Conservation (phyloP, 2,888 invertebrate species). For the Drosophila mercatorum region DNA sequence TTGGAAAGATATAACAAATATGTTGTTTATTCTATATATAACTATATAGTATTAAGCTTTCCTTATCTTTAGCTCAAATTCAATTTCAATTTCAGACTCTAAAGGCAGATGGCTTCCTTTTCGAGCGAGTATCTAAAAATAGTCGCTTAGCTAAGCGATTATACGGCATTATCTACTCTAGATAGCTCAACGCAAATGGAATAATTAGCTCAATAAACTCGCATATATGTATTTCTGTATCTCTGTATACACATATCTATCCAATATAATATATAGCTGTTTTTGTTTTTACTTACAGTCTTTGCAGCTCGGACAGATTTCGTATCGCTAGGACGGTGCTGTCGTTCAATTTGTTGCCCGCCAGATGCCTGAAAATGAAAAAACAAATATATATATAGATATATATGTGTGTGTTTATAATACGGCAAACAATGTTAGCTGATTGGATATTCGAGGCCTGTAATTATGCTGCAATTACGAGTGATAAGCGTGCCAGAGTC, state of each 20-base stretch:
- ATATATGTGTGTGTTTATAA: neutral
- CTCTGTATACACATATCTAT: neutral
- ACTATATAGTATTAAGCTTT: neutral
- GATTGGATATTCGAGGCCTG: conserved; percentile 44
- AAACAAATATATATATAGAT: neutral
- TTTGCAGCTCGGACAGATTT: conserved; percentile 85
- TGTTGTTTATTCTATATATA: neutral
- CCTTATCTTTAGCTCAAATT: conserved; percentile 7
- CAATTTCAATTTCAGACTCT: conserved; percentile 3
- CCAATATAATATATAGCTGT: neutral
- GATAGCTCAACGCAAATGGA: conserved; percentile 32
- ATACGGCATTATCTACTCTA: conserved; percentile 29
- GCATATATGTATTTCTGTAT: neutral
- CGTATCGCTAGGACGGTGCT: conserved; percentile 85
- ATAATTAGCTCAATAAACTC: conserved; percentile 20
- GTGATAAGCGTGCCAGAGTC: conserved; percentile 42
- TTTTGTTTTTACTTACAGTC: conserved; percentile 84
- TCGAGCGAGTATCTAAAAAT: conserved; percentile 33
- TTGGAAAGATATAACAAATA: neutral
- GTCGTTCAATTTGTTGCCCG: conserved; percentile 86
- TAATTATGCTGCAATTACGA: conserved; percentile 66
- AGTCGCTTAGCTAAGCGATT: conserved; percentile 23
- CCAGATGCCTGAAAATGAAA: conserved; percentile 85
- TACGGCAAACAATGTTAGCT: conserved; percentile 48
- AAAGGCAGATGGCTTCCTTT: conserved; percentile 30